Evolutionary conservation across 2,888 invertebrate genomes (phyloP), one percentile per base, ranked within the genome.

Genomic region (Opisthograptis luteolata): DNA sequence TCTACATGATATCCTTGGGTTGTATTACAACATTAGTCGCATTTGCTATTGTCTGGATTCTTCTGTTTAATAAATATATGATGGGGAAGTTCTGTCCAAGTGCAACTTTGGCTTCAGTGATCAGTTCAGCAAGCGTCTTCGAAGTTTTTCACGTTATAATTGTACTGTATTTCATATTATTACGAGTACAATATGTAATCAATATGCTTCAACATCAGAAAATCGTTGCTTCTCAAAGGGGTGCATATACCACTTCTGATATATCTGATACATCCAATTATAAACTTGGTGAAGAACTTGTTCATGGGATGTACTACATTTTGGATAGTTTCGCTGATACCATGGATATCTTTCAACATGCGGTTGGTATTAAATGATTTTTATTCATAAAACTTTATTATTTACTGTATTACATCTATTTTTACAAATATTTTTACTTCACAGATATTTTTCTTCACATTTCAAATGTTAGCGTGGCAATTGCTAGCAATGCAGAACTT

Each of bases 401-500:
- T n/a, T n/a, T n/a, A n/a, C n/a, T n/a, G n/a, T n/a, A n/a, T 14
- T 27, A 9, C 5, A 14, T 10, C 17, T 12, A 7, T 17, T 25
- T 25, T 9, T 14, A 12, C 1, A 20, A 3, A n/a, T 30, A 17
- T 42, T 40, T 41, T 34, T n/a, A 15, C 12, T 34, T 57, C 41
- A 46, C 71, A 85, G 85, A 72, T 84, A 42, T 75, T 84, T 15
- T 65, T 63, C 22, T 79, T 72, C 45, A 62, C 72, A 3, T 72
- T 67, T 27, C 73, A 78, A 65, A 57, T 71, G 42, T 57, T 82
- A 42, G 39, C 62, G 4, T 79, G 77, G 71, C 70, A 69, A 51
- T 65, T 85, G 37, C 51, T 75, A 31, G 53, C 70, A 1, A 71
- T 84, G 51, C 73, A 82, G 62, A 76, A 70, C 35, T 32, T 81